Evolutionary conservation across 2,888 invertebrate genomes (phyloP).

Genomic region (Diogma glabrata): DNA sequence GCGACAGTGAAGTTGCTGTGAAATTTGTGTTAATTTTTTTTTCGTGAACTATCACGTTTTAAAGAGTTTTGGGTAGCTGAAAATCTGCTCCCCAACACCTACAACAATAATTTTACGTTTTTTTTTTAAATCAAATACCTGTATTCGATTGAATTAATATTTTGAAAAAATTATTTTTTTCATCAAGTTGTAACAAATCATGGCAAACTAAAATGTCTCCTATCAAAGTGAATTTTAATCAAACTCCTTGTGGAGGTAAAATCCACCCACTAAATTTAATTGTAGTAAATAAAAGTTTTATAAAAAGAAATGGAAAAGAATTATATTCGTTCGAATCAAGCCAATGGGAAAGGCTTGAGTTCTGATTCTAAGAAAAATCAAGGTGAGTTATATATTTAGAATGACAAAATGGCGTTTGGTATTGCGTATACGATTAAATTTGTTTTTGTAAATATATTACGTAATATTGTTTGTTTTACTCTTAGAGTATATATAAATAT

Average conservation of each 20-base stretch:
- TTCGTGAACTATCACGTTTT: too few relatives aligned
- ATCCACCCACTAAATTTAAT: conserved; percentile 21
- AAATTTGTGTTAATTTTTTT: too few relatives aligned
- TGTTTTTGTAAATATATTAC: too few relatives aligned
- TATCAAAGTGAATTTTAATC: conserved; percentile 28
- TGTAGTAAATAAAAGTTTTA: conserved; percentile 1
- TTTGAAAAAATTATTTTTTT: conserved; percentile 6
- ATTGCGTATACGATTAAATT: too few relatives aligned
- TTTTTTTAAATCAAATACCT: too few relatives aligned
- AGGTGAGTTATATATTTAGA: conserved; percentile 40
- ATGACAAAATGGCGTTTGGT: neutral
- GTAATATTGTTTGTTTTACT: conserved; percentile 16
- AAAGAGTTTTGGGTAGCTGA: too few relatives aligned
- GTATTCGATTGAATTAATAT: too few relatives aligned
- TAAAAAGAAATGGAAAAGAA: conserved; percentile 67
- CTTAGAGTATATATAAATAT: conserved; percentile 1
- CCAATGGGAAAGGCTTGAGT: conserved; percentile 55
- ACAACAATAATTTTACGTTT: too few relatives aligned
- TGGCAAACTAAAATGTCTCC: conserved; percentile 38
- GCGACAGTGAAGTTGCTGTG: too few relatives aligned
- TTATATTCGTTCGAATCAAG: conserved; percentile 53
- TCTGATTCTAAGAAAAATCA: conserved; percentile 64
- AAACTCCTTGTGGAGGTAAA: conserved; percentile 36
- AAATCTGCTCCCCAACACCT: too few relatives aligned
- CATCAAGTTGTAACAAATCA: conserved; percentile 26